Evolutionary conservation across 2,797 vertebrate genomes (phyloP), one percentile per base, ranked within the genome.

Genomic region (Halcyon leucocephala): DNA sequence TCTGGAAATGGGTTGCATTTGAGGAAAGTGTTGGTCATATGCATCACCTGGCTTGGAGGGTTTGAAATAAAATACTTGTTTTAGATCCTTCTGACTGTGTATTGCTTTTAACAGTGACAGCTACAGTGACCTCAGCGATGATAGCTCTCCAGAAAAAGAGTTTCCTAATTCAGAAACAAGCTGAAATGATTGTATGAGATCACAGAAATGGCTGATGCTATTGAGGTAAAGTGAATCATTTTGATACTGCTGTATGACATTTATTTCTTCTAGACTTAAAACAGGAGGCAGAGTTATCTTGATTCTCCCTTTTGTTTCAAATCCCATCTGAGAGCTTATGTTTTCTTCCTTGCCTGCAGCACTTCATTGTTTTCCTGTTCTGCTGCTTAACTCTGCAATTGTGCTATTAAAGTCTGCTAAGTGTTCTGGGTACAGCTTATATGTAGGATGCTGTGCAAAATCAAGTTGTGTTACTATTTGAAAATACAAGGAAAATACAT

Each of bases 81-180:
- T 77, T 73, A 37, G 6, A 86, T 72, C 51, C 87, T 88, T 81
- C 76, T 82, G 92, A 93, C 95, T 69, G 62, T 28, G 83, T 93
- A 21, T 83, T 97, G 46, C 39, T 97, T 97, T 94, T 81, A 70
- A 96, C 93, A 98, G 98, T 80, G 98, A 98, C 89, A 97, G 95
- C 89, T 98, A 97, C 93, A 98, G 97, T 35, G 98, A 98, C 70
- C 67, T 97, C 88, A 98, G 98, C 0, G 98, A 98, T 90, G 97
- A 98, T 83, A 97, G 95, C 89, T 98, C 97, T 90, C 96, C 96
- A 62, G 98, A 98, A 80, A 95, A 97, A 86, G 97, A 96, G 52
- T 86, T 96, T 84, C 81, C 95, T 64, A 96, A 95, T 71, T 82
- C 97, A 94, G 97, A 97, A 82, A 90, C 86, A 72, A 97, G 66